Evolutionary conservation across 2,888 invertebrate species (phyloP), one percentile per base, ranked within the genome.

Genomic region (Parnassius mnemosyne): DNA sequence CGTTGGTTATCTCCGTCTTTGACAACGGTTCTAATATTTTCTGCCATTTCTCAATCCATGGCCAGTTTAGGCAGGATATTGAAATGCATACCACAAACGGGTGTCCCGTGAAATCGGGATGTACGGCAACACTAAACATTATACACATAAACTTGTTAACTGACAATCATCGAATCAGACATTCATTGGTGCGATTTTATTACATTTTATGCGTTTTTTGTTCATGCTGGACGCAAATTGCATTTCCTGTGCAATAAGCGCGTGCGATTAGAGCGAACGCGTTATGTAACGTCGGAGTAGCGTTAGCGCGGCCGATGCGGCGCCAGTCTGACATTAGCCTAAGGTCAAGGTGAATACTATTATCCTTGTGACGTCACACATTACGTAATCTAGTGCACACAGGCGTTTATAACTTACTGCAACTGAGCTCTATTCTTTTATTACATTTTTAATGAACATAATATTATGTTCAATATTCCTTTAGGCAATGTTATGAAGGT

Each of bases 301-400:
- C 78, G 67, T 67, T 16, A 64, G 73, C 78, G 71, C 74, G 76
- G 80, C 77, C 77, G 78, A 73, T 75, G 71, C 70, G 71, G 69
- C 72, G 77, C 80, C 49, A 49, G 49, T 49, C 73, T 83, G 83
- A 83, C 82, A 79, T 81, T 84, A 81, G 82, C 75, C 75, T 83
- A 85, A 87, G 87, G 88, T 86, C 87, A 88, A 87, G 89, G 89
- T 78, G 76, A 80, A 73, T 73, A 71, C 77, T 82, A 85, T 87
- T 84, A 85, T 87, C 83, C 85, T 85, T 80, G 79, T 79, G 80
- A 81, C 77, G 79, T 85, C 82, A 84, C 46, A 34, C 58, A 66
- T 73, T 74, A 69, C 69, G 68, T 68, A 73, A 72, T 53, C 61
- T 61, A 60, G 65, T 64, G 66, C 69, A 69, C 25, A 63, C 57